Conservation (phyloP, 2,888 invertebrate genomes). For the Myathropa florea region DNA sequence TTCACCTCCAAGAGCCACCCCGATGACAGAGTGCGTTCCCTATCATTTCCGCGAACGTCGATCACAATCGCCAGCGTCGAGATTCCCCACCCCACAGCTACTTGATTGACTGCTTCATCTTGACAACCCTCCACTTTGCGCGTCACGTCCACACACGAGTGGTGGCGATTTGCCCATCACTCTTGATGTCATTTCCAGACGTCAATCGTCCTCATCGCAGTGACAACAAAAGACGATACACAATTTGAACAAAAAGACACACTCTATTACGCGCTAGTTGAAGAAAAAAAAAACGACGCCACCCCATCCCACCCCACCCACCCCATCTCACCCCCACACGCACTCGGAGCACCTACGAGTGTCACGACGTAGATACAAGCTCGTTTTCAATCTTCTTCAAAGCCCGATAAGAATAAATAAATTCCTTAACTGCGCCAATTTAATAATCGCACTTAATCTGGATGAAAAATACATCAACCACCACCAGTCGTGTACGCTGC, state of each 20-base stretch:
- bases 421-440: constrained; percentile 48
- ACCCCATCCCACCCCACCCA: no score
- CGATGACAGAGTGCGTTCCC: no score
- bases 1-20: no score
- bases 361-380: background rate
- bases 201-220: background rate
- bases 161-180: background rate
- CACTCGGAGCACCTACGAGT: no score
- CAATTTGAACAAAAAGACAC: background rate
- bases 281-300: no score
- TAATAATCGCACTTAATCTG: constrained; percentile 49
- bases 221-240: background rate
- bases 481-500: no score
- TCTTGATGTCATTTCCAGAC: background rate
- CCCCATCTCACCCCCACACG: background rate
- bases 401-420: constrained; percentile 37
- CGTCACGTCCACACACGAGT: no score
- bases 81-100: no score
- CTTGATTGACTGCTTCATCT: no score
- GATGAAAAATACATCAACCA: constrained; percentile 7
- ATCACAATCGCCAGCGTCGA: no score
- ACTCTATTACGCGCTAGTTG: background rate
- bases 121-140: no score
- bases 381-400: constrained; percentile 42
- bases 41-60: no score